Conservation (phyloP, 1,140 invertebrate genomes). For the Cydia splendana region DNA sequence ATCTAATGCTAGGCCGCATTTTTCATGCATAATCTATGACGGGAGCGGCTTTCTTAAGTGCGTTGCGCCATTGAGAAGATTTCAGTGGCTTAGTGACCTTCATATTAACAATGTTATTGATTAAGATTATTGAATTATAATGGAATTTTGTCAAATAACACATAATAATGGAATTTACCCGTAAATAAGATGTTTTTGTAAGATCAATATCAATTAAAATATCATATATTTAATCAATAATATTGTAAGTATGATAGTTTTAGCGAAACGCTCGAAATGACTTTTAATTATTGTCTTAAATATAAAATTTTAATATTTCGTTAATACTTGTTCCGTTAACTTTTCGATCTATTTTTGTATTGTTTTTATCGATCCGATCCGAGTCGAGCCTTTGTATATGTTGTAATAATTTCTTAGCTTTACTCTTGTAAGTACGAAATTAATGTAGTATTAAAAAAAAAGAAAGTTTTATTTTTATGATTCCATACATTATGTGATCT, state of each 20-base stretch:
- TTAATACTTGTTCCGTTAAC: background rate
- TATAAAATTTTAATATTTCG: background rate
- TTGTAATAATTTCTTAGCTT: conserved; percentile 56
- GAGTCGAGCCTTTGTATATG: conserved; percentile 51
- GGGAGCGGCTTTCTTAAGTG: background rate
- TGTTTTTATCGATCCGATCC: conserved; percentile 31
- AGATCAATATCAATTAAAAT: background rate
- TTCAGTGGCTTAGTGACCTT: background rate
- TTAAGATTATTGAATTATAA: background rate
- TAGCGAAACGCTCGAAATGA: background rate
- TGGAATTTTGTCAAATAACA: background rate
- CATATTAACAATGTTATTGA: background rate
- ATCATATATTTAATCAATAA: conserved; percentile 6
- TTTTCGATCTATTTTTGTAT: conserved; percentile 14
- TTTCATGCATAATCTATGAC: background rate
- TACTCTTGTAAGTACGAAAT: conserved; percentile 44
- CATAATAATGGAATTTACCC: background rate
- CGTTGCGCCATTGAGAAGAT: background rate
- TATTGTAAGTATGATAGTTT: background rate
- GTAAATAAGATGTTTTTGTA: background rate
- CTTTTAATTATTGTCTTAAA: background rate
- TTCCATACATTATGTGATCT: conserved; percentile 53
- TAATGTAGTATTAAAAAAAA: conserved; percentile 42
- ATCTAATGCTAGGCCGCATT: background rate
- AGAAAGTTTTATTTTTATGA: conserved; percentile 42